Percentiles rank a stretch among this genome's conserved stretches.
phyloP scores from a whole-genome alignment of 2,113 vertebrate genomes.

The Phylloscopus whistleri region DNA sequence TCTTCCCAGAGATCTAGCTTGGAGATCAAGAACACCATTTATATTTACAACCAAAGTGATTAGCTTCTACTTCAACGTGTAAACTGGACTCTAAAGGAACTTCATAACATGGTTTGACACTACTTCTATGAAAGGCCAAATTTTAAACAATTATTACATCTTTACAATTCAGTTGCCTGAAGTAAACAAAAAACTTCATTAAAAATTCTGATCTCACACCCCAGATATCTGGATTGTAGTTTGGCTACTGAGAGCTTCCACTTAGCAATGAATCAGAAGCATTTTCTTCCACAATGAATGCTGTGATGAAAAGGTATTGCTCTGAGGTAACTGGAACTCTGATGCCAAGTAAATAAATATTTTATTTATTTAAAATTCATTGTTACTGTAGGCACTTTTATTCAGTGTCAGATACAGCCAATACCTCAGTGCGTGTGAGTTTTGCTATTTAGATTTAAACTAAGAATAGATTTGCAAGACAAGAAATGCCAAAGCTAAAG shows the following conservation, averaged over 20 bases:
- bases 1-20: not conserved
- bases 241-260: not conserved
- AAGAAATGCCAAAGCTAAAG: slow-evolving; percentile 26
- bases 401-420: not conserved
- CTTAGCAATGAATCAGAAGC: not conserved
- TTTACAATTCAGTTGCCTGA: not conserved
- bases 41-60: not conserved
- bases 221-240: not conserved
- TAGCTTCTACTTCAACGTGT: not conserved
- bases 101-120: not conserved
- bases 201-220: not conserved
- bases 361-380: not conserved
- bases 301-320: not conserved
- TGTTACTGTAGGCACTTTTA: not conserved
- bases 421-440: not conserved
- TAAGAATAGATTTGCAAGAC: slow-evolving; percentile 34
- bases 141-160: not conserved
- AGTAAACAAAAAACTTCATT: not conserved
- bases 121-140: not conserved
- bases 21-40: not conserved
- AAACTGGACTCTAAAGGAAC: not conserved
- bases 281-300: not conserved
- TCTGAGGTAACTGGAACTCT: not conserved
- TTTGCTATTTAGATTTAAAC: slow-evolving; percentile 10
- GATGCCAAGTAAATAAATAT: not conserved